Evolutionary conservation across 53 echinoderm and acorn worm species (phyloP), one percentile per base, ranked within the genome.

Genomic region (Paracentrotus lividus): DNA sequence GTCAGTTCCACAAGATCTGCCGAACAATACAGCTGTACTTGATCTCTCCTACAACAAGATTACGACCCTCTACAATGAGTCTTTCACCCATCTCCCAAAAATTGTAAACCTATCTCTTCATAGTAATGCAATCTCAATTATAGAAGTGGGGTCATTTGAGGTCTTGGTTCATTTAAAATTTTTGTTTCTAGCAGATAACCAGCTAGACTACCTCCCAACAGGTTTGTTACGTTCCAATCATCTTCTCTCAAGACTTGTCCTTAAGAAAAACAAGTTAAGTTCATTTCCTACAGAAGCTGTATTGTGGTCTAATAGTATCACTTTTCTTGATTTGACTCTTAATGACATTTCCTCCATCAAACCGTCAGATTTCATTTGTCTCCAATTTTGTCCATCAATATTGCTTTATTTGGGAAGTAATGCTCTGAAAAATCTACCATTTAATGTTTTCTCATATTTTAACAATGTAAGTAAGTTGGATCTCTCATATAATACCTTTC

Each of bases 21-120:
- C 86, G 55, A 1, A 9, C 33, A 55, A 86, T 56, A 86, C 86
- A 44, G 18, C 21, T 32, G 33, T 36, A 18, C 36, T 86, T 31
- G 86, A 86, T 86, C 86, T 86, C 56, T 54, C 54, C 36, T 2
- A 8, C 86, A 86, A 86, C 56, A 33, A 14, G 54, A 86, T 86
- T 16, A 6, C 0, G 21, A 36, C 32, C 33, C 56, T 86, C 7
- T 47, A 86, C 54, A 86, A 86, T 29, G 53, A 54, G 31, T 86
- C 86, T 34, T 86, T 86, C 34, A 55, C 34, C 52, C 27, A 33
- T 86, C 86, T 86, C 18, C 34, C 54, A 24, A 21, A 54, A 31
- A 86, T 86, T 33, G 55, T 55, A 13, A 36, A 54, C 24, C 86
- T 86, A 15, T 8, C 4, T 18, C 16, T 86, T 36, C 9, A 10